Base-by-base conservation (phyloP, 2,797 vertebrate species). In the Manis javanica region DNA sequence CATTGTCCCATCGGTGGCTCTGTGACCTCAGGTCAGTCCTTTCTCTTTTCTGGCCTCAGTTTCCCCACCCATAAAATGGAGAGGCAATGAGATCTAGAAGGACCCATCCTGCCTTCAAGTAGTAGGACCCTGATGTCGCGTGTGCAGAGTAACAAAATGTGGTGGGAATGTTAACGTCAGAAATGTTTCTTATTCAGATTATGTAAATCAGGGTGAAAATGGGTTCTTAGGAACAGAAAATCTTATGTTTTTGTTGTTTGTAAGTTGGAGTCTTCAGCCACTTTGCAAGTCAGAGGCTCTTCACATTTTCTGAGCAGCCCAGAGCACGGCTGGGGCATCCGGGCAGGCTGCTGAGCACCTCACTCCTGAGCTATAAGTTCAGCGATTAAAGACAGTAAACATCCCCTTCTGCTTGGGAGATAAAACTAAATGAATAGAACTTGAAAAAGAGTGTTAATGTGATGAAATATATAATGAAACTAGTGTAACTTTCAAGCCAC, bases 381-480 rank as follows among this genome's bases (percentile, higher is more conserved):
- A 83, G 84, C 78, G 53, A 51, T 72, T 75, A 94, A 92, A 96
- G 59, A 49, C 46, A 53, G 81, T 79, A 82, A 81, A 37, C 21
- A 34, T 42, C 16, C 63, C 74, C 77, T 68, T 95, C 77, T n/a
- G 37, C 71, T 90, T 77, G 29, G 29, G 81, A 91, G 79, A 77
- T 49, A 94, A 82, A 94, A 74, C 10, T 6, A 53, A 91, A 64
- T 21, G 93, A 95, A 53, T 14, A 92, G 92, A 88, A 88, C 79
- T 90, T 95, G 31, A 18, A 89, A 61, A 87, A 74, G 29, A 57
- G 82, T 74, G 81, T 49, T 91, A 91, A 85, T 61, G 68, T 68
- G 61, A 89, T 87, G 57, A 91, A 68, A 95, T 94, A 86, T 24
- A 51, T 68, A 94, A 93, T 66, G 83, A 95, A 86, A 75, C 69